These are phyloP conservation scores for Takifugu rubripes DNA, from an alignment of 2,797 vertebrate species.

Conservation along the genomic window DNA sequence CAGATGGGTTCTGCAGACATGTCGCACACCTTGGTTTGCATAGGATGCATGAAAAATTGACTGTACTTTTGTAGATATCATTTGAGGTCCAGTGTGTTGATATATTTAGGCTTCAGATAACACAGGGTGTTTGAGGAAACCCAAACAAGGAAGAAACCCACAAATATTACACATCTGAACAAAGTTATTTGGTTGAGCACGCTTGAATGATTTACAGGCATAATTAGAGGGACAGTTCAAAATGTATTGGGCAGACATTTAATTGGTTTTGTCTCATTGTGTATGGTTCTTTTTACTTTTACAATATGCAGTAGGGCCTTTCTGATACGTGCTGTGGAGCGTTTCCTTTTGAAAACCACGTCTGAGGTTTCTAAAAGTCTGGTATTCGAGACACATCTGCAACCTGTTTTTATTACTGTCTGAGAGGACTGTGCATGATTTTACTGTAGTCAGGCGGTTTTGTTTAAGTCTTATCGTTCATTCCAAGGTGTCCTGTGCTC, in stretches of 20 bases:
- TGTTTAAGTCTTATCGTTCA: slow-evolving; percentile 44
- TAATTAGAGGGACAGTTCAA: slow-evolving; percentile 14
- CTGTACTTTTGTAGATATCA: slow-evolving; percentile 22
- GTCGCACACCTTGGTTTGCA: slow-evolving; percentile 30
- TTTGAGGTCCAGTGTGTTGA: slow-evolving; percentile 14
- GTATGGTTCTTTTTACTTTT: too few species aligned
- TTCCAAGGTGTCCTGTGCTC: slow-evolving; percentile 29
- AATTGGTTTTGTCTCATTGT: slow-evolving; percentile 4
- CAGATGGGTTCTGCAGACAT: slow-evolving; percentile 25
- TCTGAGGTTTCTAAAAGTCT: slow-evolving; percentile 41
- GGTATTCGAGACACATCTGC: slow-evolving; percentile 32
- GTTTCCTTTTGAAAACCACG: slow-evolving; percentile 42
- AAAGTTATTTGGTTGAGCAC: slow-evolving; percentile 1
- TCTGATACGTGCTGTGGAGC: slow-evolving; percentile 22
- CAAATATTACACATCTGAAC: slow-evolving; percentile 1
- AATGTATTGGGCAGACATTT: slow-evolving; percentile 19
- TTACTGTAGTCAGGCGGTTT: slow-evolving; percentile 23
- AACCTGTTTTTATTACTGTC: slow-evolving; percentile 48
- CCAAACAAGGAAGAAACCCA: too few species aligned
- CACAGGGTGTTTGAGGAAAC: too few species aligned
- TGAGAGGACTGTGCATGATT: slow-evolving; percentile 33
- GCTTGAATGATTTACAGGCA: slow-evolving; percentile 16
- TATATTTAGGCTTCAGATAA: neutral
- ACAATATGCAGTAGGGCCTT: slow-evolving; percentile 20
- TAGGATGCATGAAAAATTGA: neutral